A percentile compares a stretch with the other conserved stretches of the same genome.
These are phyloP conservation scores for Rhea americana DNA, from an alignment of 2,113 vertebrate genomes.

Conservation along the genomic window DNA sequence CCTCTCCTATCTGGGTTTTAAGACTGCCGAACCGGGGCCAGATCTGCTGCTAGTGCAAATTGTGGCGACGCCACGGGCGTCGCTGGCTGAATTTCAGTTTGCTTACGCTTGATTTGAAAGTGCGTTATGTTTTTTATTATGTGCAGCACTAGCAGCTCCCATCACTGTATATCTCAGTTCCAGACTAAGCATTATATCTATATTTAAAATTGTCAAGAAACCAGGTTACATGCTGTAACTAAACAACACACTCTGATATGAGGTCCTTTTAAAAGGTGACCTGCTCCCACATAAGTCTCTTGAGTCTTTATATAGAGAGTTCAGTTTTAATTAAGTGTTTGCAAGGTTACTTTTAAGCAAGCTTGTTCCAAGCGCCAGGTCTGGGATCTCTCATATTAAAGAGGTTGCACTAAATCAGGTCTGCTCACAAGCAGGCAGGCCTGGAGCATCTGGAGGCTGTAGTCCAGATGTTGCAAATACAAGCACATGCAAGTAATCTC, in stretches of 20 bases:
- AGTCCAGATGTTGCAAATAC: conserved; percentile 2
- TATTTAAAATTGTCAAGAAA: background rate
- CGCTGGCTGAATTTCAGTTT: background rate
- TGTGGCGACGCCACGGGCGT: fast-evolving
- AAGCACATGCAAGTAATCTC: background rate
- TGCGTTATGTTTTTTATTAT: fast-evolving
- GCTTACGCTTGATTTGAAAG: fast-evolving
- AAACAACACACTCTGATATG: background rate
- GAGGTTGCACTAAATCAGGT: background rate
- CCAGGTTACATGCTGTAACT: background rate
- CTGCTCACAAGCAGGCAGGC: background rate
- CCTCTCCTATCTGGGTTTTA: background rate
- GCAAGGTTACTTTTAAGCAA: background rate
- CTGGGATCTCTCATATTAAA: background rate
- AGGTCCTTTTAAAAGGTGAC: background rate
- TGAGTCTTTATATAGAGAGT: background rate
- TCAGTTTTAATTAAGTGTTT: conserved; percentile 14
- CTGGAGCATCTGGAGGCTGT: background rate
- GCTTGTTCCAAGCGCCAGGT: background rate
- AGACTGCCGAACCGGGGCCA: background rate
- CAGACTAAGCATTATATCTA: background rate
- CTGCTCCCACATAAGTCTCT: background rate
- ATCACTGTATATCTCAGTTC: fast-evolving
- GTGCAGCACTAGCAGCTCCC: background rate
- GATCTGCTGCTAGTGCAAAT: background rate